phyloP scores from a whole-genome alignment of 2,113 vertebrate genomes.

The Plestiodon gilberti region DNA sequence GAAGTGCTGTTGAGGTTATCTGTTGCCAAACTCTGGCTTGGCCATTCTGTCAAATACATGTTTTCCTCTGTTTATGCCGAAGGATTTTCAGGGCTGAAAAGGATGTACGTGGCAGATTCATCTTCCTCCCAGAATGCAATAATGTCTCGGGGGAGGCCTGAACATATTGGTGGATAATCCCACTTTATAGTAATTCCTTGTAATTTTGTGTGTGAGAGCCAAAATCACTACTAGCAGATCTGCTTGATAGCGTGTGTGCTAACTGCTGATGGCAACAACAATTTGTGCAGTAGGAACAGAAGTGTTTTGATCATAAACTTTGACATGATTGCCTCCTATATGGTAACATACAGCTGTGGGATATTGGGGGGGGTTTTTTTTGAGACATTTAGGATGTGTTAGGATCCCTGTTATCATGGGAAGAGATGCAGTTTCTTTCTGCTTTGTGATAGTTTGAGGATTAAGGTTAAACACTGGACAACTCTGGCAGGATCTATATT shows the following conservation, averaged over 20 bases:
- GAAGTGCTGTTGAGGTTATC: background rate
- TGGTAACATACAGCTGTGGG: background rate
- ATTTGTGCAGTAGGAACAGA: background rate
- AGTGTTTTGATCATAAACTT: slow-evolving; percentile 8
- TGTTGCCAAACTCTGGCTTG: background rate
- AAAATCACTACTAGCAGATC: background rate
- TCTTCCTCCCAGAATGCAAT: background rate
- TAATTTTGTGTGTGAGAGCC: background rate
- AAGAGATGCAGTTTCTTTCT: slow-evolving; percentile 13
- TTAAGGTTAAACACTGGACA: slow-evolving; percentile 25
- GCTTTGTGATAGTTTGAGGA: slow-evolving; percentile 48
- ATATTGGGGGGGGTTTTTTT: background rate
- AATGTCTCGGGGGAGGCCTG: background rate
- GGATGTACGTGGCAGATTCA: background rate
- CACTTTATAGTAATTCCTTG: background rate
- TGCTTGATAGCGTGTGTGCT: background rate
- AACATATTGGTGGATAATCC: background rate
- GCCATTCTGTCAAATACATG: background rate
- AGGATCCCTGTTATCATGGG: background rate
- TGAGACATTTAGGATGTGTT: background rate
- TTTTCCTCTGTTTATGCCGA: background rate
- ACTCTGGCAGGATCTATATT: background rate
- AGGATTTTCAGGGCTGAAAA: background rate
- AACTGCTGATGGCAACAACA: background rate
- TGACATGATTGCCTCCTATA: background rate